Percentiles rank a stretch among this genome's conserved stretches.
Evolutionary conservation across 2,888 invertebrate species (phyloP).

Genomic region (Eupithecia vulgata): DNA sequence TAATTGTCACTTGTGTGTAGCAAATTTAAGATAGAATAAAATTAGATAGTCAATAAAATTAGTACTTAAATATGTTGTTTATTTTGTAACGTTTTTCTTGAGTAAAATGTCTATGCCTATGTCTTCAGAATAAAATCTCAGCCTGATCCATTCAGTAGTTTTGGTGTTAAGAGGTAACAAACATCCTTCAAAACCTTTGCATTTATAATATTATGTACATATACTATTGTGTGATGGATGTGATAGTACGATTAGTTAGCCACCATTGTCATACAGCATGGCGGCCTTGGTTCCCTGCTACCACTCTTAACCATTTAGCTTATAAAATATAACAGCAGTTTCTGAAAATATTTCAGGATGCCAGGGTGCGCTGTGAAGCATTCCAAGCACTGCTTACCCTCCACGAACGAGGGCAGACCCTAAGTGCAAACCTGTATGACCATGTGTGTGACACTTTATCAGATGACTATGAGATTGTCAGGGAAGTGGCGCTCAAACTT

Average conservation of each 20-base stretch:
- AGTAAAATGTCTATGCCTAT: neutral
- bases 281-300: neutral
- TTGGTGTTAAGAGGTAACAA: no score
- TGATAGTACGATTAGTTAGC: no score
- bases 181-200: no score
- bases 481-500: conserved; percentile 92
- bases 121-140: no score
- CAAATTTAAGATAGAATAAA: no score
- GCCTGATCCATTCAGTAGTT: no score
- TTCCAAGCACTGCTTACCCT: conserved; percentile 93
- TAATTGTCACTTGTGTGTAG: neutral
- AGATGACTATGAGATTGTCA: conserved; percentile 97
- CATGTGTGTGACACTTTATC: conserved; percentile 89
- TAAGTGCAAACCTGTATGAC: conserved; percentile 87
- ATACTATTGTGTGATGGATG: no score
- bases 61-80: no score
- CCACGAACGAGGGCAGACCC: conserved; percentile 90
- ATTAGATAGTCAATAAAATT: no score
- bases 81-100: neutral
- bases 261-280: neutral
- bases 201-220: no score
- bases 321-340: neutral
- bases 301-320: neutral
- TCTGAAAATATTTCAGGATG: conserved; percentile 85
- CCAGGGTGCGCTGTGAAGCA: conserved; percentile 94